Base-by-base conservation (phyloP, 2,888 invertebrate species). In the Operophtera brumata region DNA sequence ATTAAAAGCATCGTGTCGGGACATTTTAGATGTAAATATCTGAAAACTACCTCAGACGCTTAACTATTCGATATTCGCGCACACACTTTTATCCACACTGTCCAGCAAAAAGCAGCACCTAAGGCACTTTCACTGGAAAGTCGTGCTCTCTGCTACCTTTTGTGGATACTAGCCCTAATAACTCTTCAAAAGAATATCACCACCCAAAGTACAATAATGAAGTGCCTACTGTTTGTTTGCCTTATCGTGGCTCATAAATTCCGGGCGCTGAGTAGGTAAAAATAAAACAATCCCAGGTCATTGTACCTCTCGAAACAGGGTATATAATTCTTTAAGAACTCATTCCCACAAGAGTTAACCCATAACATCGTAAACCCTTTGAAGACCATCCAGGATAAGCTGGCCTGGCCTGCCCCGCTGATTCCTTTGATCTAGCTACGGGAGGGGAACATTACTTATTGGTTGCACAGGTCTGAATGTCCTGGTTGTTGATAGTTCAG, bases 301-400 rank as follows among this genome's bases (percentile, higher is more conserved):
- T 61, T 54, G 62, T 62, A 61, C 63, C 48, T 58, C 61, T 55
- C 40, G 57, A 54, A 63, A 59, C 48, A 53, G 57, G 39, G 61
- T 53, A 55, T 54, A 60, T 61, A 60, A 62, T 64, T 62, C 59
- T 64, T 62, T 56, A 62, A 61, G 60, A 59, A 56, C 57, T 61
- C 52, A 57, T 49, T 58, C 57, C 64, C 43, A 67, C 65, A 66
- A 67, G 64, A 71, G 68, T 66, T 66, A 56, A 66, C 58, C 66
- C 69, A 71, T 64, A 72, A 72, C 65, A 69, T 63, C 67, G 67
- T 64, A 59, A 67, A 66, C 69, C 68, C 70, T 69, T 71, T 70
- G 57, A 62, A 65, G 62, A 57, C 34, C 50, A 30, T 14, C 75
- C 67, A 66, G 20, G 60, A n/a, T 64, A 63, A 34, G 7, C 30